These are phyloP conservation scores for Montipora capricornis DNA, from an alignment of 64 coral and sea anemone genomes.

Conservation along the genomic window DNA sequence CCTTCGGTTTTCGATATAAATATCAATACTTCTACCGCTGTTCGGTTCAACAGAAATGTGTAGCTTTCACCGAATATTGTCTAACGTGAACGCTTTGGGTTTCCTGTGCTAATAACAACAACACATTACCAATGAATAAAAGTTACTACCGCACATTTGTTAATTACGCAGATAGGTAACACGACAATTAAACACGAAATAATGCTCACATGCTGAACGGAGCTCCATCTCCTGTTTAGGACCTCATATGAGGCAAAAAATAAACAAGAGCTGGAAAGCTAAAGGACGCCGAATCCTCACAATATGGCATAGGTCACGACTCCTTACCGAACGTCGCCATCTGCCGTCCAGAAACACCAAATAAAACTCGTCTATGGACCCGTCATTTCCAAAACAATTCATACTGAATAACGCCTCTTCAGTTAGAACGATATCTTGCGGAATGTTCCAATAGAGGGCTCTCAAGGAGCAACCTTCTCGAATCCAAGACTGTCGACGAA, in stretches of 20 bases:
- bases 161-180: background rate
- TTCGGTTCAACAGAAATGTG: too few relatives aligned
- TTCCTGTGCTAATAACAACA: too few relatives aligned
- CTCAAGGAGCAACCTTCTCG: background rate
- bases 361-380: slow-evolving; percentile 41
- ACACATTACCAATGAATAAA: too few relatives aligned
- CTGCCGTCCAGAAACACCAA: slow-evolving; percentile 34
- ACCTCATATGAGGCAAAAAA: background rate
- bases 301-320: background rate
- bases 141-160: background rate
- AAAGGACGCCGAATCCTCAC: background rate
- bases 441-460: background rate
- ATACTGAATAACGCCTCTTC: background rate
- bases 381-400: slow-evolving; percentile 20
- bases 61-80: too few relatives aligned
- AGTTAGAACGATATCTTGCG: background rate
- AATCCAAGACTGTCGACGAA: background rate
- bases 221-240: background rate
- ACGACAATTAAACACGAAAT: background rate
- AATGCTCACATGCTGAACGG: background rate
- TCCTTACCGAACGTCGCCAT: slow-evolving; percentile 10
- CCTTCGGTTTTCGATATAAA: too few relatives aligned
- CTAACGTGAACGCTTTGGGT: too few relatives aligned
- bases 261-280: background rate
- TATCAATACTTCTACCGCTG: too few relatives aligned